Conservation (phyloP, 2,797 vertebrate genomes). For the Champsocephalus gunnari region DNA sequence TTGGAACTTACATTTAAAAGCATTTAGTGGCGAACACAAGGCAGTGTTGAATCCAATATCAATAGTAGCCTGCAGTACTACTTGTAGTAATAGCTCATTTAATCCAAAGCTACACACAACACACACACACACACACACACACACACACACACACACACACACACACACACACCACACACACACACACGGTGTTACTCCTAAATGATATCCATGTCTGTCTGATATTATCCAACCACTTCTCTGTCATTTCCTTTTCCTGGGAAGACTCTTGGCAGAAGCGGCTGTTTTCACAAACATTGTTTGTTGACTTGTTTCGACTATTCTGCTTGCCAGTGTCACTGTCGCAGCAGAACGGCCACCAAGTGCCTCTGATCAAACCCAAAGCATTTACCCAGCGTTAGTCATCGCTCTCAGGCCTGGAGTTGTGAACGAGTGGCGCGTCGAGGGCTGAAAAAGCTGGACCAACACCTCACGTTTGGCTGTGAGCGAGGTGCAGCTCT, state of each 20-base stretch:
- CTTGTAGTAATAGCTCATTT: background rate
- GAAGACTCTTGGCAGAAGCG: slow-evolving; percentile 23
- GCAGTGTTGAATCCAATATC: background rate
- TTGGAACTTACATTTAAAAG: too few relatives aligned
- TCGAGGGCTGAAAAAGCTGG: slow-evolving; percentile 7
- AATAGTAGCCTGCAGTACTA: background rate
- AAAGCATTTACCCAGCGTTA: slow-evolving; percentile 29
- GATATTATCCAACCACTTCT: slow-evolving; percentile 8
- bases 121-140: background rate
- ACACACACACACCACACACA: background rate
- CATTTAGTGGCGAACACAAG: too few relatives aligned
- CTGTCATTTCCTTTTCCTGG: background rate
- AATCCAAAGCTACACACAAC: background rate
- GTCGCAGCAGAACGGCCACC: slow-evolving; percentile 18
- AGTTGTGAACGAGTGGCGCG: background rate
- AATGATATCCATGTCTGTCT: slow-evolving; percentile 8
- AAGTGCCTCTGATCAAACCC: slow-evolving; percentile 32
- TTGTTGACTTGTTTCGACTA: slow-evolving; percentile 50
- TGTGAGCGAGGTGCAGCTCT: slow-evolving; percentile 29
- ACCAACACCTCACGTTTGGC: slow-evolving; percentile 45
- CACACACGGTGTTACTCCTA: background rate
- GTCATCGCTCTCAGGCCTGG: slow-evolving; percentile 24
- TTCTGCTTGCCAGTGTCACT: slow-evolving; percentile 14
- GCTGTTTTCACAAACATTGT: slow-evolving; percentile 30
- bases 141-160: background rate